Evolutionary conservation across 2,888 invertebrate genomes (phyloP).

Genomic region (Agrotis exclamationis): DNA sequence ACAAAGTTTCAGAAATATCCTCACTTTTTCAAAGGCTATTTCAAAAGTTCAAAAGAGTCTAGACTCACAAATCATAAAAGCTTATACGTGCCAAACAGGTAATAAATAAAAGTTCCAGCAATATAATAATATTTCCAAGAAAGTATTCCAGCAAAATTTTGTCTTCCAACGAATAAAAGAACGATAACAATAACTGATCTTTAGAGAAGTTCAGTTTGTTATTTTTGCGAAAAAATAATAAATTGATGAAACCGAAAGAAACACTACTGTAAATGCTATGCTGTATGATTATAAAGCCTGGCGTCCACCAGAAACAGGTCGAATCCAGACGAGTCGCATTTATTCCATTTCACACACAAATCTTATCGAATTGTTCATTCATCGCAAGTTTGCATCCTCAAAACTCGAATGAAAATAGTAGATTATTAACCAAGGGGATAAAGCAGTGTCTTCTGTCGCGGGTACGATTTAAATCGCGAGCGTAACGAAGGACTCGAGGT

Average conservation of each 20-base stretch:
- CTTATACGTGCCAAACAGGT: constrained; percentile 49
- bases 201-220: constrained; percentile 5
- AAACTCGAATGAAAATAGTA: too few relatives aligned
- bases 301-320: too few relatives aligned
- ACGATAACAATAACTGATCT: constrained; percentile 17
- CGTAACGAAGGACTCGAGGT: too few relatives aligned
- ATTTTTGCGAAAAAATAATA: constrained; percentile 9
- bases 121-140: constrained; percentile 46
- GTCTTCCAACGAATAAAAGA: constrained; percentile 10
- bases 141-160: constrained; percentile 25
- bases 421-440: too few relatives aligned
- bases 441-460: too few relatives aligned
- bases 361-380: too few relatives aligned
- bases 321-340: too few relatives aligned
- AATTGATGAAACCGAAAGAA: neutral
- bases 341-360: too few relatives aligned
- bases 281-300: neutral
- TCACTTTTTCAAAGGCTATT: constrained; percentile 3
- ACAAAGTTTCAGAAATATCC: constrained; percentile 17
- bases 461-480: too few relatives aligned
- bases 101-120: constrained; percentile 47
- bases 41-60: constrained; percentile 38
- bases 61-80: constrained; percentile 53
- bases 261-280: constrained; percentile 2
- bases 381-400: too few relatives aligned